phyloP scores from a whole-genome alignment of 2,113 vertebrate species.

The Miniopterus natalensis region DNA sequence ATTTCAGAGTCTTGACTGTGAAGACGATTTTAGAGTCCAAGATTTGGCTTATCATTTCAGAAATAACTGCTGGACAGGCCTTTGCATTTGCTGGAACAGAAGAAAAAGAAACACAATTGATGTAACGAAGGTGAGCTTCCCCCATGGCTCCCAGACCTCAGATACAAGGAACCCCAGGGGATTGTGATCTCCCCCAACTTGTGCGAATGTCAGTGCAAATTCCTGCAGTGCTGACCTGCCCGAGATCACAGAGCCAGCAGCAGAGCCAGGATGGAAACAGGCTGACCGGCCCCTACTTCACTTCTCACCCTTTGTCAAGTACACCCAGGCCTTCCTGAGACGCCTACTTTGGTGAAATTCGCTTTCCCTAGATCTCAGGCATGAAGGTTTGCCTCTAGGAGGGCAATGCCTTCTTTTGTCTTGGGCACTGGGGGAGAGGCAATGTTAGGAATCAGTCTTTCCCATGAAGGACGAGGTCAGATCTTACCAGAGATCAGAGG shows the following conservation, averaged over 20 bases:
- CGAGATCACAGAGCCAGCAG: too few species aligned
- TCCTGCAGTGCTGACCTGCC: neutral
- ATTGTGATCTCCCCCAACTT: too few species aligned
- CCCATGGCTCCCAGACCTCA: rapidly evolving
- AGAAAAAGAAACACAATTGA: neutral
- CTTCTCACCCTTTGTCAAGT: neutral
- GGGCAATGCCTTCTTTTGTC: neutral
- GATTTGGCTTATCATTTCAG: too few species aligned
- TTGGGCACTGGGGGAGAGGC: neutral
- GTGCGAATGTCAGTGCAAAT: too few species aligned
- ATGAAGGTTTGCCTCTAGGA: neutral
- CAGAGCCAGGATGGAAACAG: neutral
- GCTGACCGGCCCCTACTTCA: neutral
- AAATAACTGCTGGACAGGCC: rapidly evolving
- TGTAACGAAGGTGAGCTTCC: neutral
- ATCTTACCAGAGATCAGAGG: neutral
- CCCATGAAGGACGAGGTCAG: neutral
- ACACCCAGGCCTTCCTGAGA: neutral
- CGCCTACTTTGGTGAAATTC: neutral
- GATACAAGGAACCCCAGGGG: neutral
- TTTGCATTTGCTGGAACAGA: neutral
- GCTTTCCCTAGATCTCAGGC: neutral
- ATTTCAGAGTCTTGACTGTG: too few species aligned
- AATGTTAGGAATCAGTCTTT: neutral
- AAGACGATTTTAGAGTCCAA: too few species aligned